A percentile compares a stretch with the other conserved stretches of the same genome.
Conservation (phyloP, 2,888 invertebrate genomes). For the Desoria tigrina region DNA sequence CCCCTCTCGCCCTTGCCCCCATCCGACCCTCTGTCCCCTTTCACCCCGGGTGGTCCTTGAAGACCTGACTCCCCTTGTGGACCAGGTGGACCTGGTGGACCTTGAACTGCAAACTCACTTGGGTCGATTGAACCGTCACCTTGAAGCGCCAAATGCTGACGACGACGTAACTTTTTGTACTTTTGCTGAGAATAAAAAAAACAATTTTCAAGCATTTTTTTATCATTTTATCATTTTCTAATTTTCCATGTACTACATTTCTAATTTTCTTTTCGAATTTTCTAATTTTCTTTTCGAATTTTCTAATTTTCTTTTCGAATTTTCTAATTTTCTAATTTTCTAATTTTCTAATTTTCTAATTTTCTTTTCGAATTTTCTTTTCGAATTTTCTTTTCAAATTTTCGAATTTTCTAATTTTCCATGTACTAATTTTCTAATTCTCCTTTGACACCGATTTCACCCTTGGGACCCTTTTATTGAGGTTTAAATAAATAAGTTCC, state of each 20-base stretch:
- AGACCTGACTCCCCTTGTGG: slow-evolving; percentile 66
- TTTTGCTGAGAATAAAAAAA: no score
- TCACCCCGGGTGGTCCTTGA: slow-evolving; percentile 81
- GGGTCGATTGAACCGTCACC: slow-evolving; percentile 69
- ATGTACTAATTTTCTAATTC: slow-evolving; percentile 64
- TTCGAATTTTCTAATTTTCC: not conserved
- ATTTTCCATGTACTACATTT: no score
- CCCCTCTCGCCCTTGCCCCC: slow-evolving; percentile 83
- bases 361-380: no score
- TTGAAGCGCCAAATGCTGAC: slow-evolving; percentile 65
- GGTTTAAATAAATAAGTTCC: no score
- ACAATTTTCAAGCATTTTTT: not conserved
- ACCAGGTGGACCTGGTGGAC: slow-evolving; percentile 61
- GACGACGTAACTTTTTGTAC: slow-evolving; percentile 78
- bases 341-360: no score
- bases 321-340: no score
- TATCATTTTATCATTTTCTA: no score
- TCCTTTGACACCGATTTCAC: slow-evolving; percentile 85
- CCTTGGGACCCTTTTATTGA: slow-evolving; percentile 62
- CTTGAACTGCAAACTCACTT: slow-evolving; percentile 28
- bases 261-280: no score
- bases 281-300: no score
- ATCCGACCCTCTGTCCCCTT: slow-evolving; percentile 80
- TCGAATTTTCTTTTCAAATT: slow-evolving; percentile 6
- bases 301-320: no score